A percentile compares a stretch with the other conserved stretches of the same genome.
phyloP scores from a whole-genome alignment of 2,888 invertebrate genomes.

The Dimorphilus gyrociliatus region DNA sequence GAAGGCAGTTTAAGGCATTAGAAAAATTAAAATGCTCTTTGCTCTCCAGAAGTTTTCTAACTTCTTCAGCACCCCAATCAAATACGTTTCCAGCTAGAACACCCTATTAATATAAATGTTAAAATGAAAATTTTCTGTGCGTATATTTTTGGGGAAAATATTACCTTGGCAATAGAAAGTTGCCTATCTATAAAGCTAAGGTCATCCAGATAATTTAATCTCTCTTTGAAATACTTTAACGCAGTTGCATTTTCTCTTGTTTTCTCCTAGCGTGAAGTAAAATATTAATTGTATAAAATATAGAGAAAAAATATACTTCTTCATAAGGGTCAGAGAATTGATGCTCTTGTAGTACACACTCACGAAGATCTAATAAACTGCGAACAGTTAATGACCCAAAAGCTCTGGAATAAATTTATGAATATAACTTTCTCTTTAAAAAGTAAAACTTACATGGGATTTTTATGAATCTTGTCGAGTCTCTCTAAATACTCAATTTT shows the following conservation, averaged over 20 bases:
- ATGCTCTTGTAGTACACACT: conserved; percentile 72
- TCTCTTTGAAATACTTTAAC: conserved; percentile 49
- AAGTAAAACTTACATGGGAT: conserved; percentile 54
- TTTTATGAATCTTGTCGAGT: conserved; percentile 54
- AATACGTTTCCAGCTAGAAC: conserved; percentile 73
- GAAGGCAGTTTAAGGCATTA: conserved; percentile 4
- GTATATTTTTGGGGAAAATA: too few relatives aligned
- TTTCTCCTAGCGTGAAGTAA: conserved; percentile 55
- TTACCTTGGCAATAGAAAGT: conserved; percentile 40
- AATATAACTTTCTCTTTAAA: conserved; percentile 3
- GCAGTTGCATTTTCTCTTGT: conserved; percentile 69
- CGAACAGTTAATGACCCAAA: conserved; percentile 71
- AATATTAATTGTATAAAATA: conserved; percentile 1
- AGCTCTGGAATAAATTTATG: conserved; percentile 41
- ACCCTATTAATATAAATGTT: too few relatives aligned
- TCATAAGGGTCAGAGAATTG: conserved; percentile 74
- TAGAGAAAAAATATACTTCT: conserved; percentile 37
- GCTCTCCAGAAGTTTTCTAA: conserved; percentile 62
- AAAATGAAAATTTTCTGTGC: too few relatives aligned
- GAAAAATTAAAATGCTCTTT: too few relatives aligned
- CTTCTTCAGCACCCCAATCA: conserved; percentile 90
- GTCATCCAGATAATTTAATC: conserved; percentile 54
- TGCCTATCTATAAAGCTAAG: conserved; percentile 42
- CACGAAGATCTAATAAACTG: conserved; percentile 73
- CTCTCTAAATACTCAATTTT: conserved; percentile 64